Base-by-base conservation (phyloP, 2,797 vertebrate genomes). In the Fistularia tabacaria region DNA sequence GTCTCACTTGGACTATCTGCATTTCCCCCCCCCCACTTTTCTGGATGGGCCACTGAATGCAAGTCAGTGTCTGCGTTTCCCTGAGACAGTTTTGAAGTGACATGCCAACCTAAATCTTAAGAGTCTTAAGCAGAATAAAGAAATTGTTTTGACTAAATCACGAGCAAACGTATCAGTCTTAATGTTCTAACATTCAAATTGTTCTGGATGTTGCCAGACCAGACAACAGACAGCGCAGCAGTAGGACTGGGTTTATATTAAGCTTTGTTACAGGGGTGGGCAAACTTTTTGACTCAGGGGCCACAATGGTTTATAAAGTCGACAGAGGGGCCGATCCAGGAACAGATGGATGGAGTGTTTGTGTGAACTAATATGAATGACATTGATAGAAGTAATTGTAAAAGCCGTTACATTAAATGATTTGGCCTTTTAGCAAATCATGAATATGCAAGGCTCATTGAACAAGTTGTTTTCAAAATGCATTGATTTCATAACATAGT, bases 161-260 rank as follows among this genome's bases (percentile, higher is more conserved):
- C 36, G 15, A 53, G 56, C 47, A 43, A 73, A 69, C 45, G 13
- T 67, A 65, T 71, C 63, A 49, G 59, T 42, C 49, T 60, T 66
- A 59, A 74, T 75, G 60, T 54, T 55, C 50, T 60, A 66, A 52
- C 67, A 50, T 64, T 73, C 51, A 60, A 60, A 71, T 57, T 64
- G 62, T 54, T 74, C 55, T 61, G 14, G 76, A 78, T 72, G 39
- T 71, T 70, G 71, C 56, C 59, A 64, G 5, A 6, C 49, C 66
- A 64, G 74, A 74, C 76, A 76, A 54, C 71, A 80, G 78, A 82
- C 64, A 7, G 70, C 76, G 66, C 62, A 66, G 72, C 78, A 62
- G 67, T 59, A 64, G 66, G 71, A 81, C 55, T 44, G 47, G 53
- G 71, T 77, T 81, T 59, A 69, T 71, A 60, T 60, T 71, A 76